These are phyloP conservation scores for Falco rusticolus DNA, from an alignment of 2,797 vertebrate species.

Conservation along the genomic window DNA sequence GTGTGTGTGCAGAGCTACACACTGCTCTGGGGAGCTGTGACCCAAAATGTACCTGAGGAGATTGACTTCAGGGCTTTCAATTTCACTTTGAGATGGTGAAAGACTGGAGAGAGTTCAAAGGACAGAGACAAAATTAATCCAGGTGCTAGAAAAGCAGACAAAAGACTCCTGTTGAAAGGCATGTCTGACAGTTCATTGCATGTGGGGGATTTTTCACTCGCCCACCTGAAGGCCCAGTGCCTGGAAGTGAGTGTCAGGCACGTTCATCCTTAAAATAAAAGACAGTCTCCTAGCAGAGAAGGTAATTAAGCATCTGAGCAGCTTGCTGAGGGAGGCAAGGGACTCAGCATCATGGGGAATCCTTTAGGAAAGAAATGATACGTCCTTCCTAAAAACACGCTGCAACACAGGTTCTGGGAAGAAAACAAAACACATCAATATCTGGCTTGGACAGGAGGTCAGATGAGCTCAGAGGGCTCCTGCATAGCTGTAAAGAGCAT, in stretches of 20 bases:
- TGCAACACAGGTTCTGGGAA: not conserved
- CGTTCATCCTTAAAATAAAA: not conserved
- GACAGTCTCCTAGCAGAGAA: not conserved
- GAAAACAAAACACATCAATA: not conserved
- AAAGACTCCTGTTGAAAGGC: not conserved
- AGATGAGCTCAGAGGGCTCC: not conserved
- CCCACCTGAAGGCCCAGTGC: not conserved
- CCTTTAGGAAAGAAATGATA: not conserved
- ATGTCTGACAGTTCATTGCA: not conserved
- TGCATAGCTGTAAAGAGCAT: not conserved
- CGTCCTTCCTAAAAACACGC: not conserved
- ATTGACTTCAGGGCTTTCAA: not conserved
- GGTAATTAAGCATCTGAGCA: slow-evolving; percentile 10
- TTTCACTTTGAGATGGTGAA: not conserved
- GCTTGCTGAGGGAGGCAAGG: not conserved
- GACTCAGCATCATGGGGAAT: not conserved
- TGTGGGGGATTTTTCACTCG: not conserved
- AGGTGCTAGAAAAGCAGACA: not conserved
- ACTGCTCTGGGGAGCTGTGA: not conserved
- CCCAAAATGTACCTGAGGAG: not conserved
- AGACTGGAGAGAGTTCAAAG: not conserved
- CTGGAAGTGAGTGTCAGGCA: not conserved
- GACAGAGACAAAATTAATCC: not conserved
- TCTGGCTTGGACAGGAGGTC: not conserved
- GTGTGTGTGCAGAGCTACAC: not conserved